phyloP scores from a whole-genome alignment of 2,888 invertebrate genomes.

The Drosophila mimetica region DNA sequence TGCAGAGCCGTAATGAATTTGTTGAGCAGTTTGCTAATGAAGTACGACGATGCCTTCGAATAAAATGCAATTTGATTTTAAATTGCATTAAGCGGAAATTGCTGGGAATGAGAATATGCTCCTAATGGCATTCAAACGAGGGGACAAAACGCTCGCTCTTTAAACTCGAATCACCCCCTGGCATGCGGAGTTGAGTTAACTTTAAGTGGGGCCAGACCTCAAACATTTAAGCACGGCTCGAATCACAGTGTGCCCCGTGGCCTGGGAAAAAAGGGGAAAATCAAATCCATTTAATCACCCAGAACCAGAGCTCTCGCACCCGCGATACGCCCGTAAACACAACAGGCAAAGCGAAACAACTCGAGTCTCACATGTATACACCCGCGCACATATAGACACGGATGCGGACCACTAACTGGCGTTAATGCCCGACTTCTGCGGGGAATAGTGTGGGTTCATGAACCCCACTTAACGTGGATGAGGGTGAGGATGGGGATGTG shows the following conservation, averaged over 20 bases:
- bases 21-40: conserved; percentile 75
- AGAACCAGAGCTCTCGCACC: conserved; percentile 39
- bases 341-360: conserved; percentile 52
- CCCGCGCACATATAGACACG: conserved; percentile 10
- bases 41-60: conserved; percentile 57
- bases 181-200: conserved; percentile 4
- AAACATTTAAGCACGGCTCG: conserved; percentile 44
- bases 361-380: conserved; percentile 25
- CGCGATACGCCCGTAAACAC: conserved; percentile 25
- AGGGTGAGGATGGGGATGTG: conserved; percentile 26
- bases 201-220: conserved; percentile 25
- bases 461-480: conserved; percentile 66
- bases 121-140: conserved; percentile 17
- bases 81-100: conserved; percentile 70
- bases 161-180: conserved; percentile 12
- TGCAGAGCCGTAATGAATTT: conserved; percentile 70
- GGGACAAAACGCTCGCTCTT: conserved; percentile 12
- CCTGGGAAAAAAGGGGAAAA: conserved; percentile 30
- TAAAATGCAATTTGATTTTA: conserved; percentile 72
- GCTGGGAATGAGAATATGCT: conserved; percentile 29
- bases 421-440: conserved; percentile 57
- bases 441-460: conserved; percentile 53
- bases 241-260: conserved; percentile 24
- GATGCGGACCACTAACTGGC: conserved; percentile 49
- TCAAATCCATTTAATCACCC: conserved; percentile 73